These are phyloP conservation scores for Cylas formicarius DNA, from an alignment of 1,140 invertebrate genomes.

Conservation along the genomic window DNA sequence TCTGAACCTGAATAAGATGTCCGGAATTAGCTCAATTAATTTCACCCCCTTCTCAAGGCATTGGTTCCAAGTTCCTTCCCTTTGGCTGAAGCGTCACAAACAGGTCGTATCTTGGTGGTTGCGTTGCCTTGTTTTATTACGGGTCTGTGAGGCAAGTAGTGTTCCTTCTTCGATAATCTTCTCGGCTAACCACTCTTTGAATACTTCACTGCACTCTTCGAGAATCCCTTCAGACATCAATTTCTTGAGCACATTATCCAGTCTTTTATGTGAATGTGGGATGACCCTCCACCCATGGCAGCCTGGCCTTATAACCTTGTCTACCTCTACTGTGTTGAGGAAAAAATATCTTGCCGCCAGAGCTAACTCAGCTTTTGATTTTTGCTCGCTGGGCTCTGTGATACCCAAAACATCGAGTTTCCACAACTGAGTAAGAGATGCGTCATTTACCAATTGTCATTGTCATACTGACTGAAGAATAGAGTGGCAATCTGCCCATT, in stretches of 20 bases:
- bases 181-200: conserved; percentile 10
- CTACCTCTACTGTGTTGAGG: no score
- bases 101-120: conserved; percentile 21
- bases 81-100: conserved; percentile 28
- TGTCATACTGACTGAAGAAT: no score
- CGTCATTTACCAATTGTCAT: conserved; percentile 6
- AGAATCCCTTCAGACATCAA: conserved; percentile 5
- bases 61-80: conserved; percentile 22
- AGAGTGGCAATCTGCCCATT: no score
- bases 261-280: no score
- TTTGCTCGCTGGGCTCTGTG: conserved; percentile 10
- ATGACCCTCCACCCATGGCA: no score
- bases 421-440: conserved; percentile 11
- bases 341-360: conserved; percentile 1
- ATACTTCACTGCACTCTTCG: conserved; percentile 4
- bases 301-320: no score
- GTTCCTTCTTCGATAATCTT: conserved; percentile 9
- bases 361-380: conserved; percentile 8
- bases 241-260: no score
- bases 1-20: conserved; percentile 39
- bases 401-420: conserved; percentile 16
- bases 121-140: conserved; percentile 18
- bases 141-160: conserved; percentile 26
- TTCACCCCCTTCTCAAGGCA: conserved; percentile 35
- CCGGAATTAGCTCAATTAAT: conserved; percentile 39